Base-by-base conservation (phyloP, 2,888 invertebrate species). In the Dusona sp. region DNA sequence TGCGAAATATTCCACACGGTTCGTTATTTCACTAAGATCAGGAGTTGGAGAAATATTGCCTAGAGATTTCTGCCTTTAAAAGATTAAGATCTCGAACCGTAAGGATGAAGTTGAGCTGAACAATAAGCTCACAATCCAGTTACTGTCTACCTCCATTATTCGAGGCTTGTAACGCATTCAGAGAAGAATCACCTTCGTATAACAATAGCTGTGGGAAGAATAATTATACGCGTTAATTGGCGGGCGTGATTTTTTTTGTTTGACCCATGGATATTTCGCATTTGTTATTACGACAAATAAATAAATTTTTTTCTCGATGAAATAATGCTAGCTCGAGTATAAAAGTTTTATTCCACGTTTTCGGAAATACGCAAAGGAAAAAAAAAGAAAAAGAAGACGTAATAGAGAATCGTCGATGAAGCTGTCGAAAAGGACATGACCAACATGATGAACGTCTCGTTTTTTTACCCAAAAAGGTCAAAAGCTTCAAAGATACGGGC, bases 391-490 rank as follows among this genome's bases (percentile, higher is more conserved):
- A 45, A 25, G 70, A 48, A 33, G 48, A 42, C 51, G 72, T 11
- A 33, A 70, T 51, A 22, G 33, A 33, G 25, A 29, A 29, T 45
- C 54, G 48, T 36, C 25, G 22, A 74, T 57, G 73, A 48, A 74
- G 57, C 22, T 25, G 54, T 36, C 16, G 33, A 51, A 51, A 73
- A 36, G 36, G n/a, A 13, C 33, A 70, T 48, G 19, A 9, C 48
- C 48, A 9, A 33, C 25, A 64, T 36, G 33, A 73, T 42, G 51
- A 54, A 42, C 16, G 68, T 57, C 74, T 79, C 65, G 74, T 75
- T 74, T 84, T 84, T 75, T 57, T 57, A 45, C 74, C 45, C 16
- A 13, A 75, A 79, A 79, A 42, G 84, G 79, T 83, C 65, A 74
- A 74, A 74, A 75, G 74, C 74, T 84, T 77, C 38, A 45, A 38